These are phyloP conservation scores for Barbus barbus DNA, from an alignment of 2,113 vertebrate genomes.

Conservation along the genomic window DNA sequence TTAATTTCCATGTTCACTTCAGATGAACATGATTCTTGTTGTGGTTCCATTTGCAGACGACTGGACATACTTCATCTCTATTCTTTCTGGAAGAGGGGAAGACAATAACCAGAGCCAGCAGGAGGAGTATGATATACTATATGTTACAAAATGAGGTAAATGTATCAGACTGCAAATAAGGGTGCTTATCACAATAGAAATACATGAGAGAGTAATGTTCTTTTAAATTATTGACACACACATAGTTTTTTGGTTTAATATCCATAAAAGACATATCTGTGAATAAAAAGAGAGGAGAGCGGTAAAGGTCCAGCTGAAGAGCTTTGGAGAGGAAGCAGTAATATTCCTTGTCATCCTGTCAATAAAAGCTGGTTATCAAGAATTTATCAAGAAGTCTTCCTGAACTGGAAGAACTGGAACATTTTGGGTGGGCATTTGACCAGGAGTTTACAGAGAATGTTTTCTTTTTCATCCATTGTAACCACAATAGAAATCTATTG, in stretches of 20 bases:
- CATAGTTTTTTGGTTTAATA: too few relatives aligned
- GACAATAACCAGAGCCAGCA: neutral
- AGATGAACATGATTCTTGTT: neutral
- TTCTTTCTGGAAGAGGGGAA: neutral
- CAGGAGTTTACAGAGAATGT: neutral
- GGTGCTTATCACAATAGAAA: neutral
- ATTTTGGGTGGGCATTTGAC: neutral
- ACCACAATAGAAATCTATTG: constrained; percentile 1
- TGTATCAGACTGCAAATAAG: neutral
- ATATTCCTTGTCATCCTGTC: neutral
- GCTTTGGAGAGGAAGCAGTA: neutral
- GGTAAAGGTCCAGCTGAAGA: neutral
- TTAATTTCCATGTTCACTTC: neutral
- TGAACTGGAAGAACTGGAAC: neutral
- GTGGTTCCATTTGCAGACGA: neutral
- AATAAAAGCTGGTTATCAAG: neutral
- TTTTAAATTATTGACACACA: too few relatives aligned
- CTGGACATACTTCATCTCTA: neutral
- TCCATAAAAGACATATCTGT: neutral
- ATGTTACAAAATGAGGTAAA: neutral
- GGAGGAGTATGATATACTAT: neutral
- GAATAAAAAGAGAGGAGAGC: neutral
- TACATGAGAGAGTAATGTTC: neutral
- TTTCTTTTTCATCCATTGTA: neutral
- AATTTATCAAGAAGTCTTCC: neutral